These are phyloP conservation scores for Ephestia elutella DNA, from an alignment of 1,140 invertebrate genomes.

Conservation along the genomic window DNA sequence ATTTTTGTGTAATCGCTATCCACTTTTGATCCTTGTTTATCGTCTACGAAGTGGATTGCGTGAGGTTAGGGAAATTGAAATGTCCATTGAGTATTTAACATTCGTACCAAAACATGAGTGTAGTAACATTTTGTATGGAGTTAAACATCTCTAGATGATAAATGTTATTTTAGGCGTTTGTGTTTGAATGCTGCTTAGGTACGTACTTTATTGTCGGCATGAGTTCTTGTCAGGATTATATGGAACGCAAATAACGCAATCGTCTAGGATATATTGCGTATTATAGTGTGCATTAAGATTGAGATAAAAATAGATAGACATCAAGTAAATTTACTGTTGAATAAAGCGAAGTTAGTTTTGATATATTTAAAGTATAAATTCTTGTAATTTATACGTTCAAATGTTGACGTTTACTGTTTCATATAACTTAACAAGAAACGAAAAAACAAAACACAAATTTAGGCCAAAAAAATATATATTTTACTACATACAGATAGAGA, in stretches of 20 bases:
- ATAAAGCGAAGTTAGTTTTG: not conserved
- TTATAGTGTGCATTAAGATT: slow-evolving; percentile 2
- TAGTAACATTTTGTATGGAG: not conserved
- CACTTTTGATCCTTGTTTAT: slow-evolving; percentile 52
- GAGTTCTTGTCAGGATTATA: not conserved
- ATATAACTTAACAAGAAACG: too few relatives aligned
- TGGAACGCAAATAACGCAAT: slow-evolving; percentile 3
- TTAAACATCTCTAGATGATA: not conserved
- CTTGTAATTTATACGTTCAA: not conserved
- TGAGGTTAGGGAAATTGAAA: slow-evolving; percentile 1
- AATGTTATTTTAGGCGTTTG: slow-evolving; percentile 3
- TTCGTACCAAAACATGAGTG: not conserved
- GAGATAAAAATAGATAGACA: slow-evolving; percentile 2
- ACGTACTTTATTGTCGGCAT: not conserved
- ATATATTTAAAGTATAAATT: too few relatives aligned
- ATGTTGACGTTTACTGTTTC: too few relatives aligned
- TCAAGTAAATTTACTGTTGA: not conserved
- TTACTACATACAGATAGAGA: too few relatives aligned
- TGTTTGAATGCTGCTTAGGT: not conserved
- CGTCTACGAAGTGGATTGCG: slow-evolving; percentile 18
- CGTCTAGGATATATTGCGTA: not conserved
- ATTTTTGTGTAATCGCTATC: slow-evolving; percentile 45
- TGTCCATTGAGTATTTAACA: not conserved
- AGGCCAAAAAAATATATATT: too few relatives aligned
- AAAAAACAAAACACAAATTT: too few relatives aligned